Evolutionary conservation across 2,888 invertebrate genomes (phyloP), one percentile per base, ranked within the genome.

Genomic region (Eumacrocentrus americanus): DNA sequence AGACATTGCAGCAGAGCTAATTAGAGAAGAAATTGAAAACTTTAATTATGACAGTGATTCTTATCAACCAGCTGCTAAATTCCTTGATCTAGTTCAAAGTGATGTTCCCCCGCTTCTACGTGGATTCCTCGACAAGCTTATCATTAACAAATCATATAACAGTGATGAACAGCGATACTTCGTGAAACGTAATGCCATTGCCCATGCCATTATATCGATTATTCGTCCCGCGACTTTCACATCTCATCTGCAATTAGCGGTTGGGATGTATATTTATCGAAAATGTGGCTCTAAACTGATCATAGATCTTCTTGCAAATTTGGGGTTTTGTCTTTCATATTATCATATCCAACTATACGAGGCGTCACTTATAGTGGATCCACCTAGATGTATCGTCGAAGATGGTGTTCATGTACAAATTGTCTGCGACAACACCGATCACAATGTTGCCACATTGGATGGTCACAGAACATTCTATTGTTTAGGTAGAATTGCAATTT

Each of bases 251-350:
- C 58, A 61, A 11, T 38, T 63, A 23, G 55, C 63, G 16, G 3
- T 63, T 1, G 58, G 61, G 22, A 47, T 47, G 3, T 64, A 61
- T 22, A 25, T 64, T 6, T 20, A 64, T 16, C 12, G 52, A 9
- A 64, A 64, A 48, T 38, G 38, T 18, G 61, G 64, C 1, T 59
- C 61, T 2, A 58, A 25, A 22, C 20, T 61, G 25, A 56, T 61
- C 29, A 61, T 64, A 12, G 56, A 64, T 56, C 1, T 64, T 25
- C 35, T 64, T 2, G 1, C 25, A 7, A 59, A 44, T 48, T 44
- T 64, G n/a, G 64, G 64, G 7, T 37, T 64, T 12, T 52, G 56
- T 25, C 59, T 38, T 3, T 53, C 63, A 18, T 59, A 61, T 42
- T 47, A 48, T 44, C 11, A 44, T 1, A 14, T 56, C 4, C 56